phyloP scores from a whole-genome alignment of 2,797 vertebrate species.

The Chloroceryle amazona region DNA sequence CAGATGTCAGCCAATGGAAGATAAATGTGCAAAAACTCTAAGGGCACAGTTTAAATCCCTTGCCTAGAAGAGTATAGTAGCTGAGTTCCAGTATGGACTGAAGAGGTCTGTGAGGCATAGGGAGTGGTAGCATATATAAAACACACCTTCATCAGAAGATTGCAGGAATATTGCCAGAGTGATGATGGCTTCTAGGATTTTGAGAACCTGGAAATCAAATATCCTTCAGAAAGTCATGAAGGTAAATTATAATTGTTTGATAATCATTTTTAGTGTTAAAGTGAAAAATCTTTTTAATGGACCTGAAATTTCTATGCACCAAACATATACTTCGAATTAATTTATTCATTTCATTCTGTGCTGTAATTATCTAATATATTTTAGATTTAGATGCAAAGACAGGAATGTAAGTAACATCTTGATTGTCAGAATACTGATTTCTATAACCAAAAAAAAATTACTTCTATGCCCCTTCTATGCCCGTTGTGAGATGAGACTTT shows the following conservation, averaged over 20 bases:
- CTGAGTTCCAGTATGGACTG: neutral
- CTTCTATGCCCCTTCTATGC: neutral
- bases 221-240: neutral
- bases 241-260: neutral
- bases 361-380: neutral
- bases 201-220: neutral
- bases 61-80: neutral
- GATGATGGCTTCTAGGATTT: neutral
- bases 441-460: neutral
- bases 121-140: neutral
- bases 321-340: neutral
- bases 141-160: neutral
- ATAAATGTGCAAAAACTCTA: neutral
- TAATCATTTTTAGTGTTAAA: neutral
- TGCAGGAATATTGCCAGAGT: neutral
- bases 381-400: neutral
- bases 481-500: neutral
- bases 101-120: neutral
- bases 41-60: neutral
- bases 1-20: neutral
- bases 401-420: neutral
- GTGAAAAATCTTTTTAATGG: neutral
- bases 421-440: neutral
- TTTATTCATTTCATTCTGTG: neutral
- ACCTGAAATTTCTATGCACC: neutral